Evolutionary conservation across 2,888 invertebrate genomes (phyloP), one percentile per base, ranked within the genome.

Genomic region (Clistopyga incitator): DNA sequence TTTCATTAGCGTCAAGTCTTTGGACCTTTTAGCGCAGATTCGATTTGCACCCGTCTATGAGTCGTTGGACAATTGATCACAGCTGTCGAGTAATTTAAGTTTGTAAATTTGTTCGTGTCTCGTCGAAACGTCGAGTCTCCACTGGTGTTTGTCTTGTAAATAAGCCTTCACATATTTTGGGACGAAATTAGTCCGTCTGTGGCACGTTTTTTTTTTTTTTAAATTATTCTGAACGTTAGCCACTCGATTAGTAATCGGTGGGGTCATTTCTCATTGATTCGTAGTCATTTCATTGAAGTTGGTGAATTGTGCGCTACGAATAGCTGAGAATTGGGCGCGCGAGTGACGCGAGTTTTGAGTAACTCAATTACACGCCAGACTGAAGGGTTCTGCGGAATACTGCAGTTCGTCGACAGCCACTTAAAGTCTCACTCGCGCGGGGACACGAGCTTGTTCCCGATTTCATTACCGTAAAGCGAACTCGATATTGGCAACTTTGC

Each of bases 381-480:
- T 68, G 83, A 42, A 84, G 70, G 78, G 72, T 78, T 78, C 80
- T 71, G 34, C 38, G 20, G 6, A n/a, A 59, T 59, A 59, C 29
- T 20, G 10, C 52, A 64, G 77, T 84, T 81, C 77, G 81, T 78
- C 65, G 81, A 65, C 68, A 56, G 71, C 72, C 64, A 81, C 79
- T 81, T 72, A 75, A 52, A 29, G 64, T 82, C 67, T 67, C 72
- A 61, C 65, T 75, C 52, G 38, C 52, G 38, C 71, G 67, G 54
- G 64, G 76, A 84, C 82, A 76, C 64, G 79, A 70, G 84, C 84
- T 87, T 87, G 86, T 81, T 86, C 34, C 78, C 75, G 78, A 88
- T 88, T 88, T 85, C 87, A 89, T 89, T 88, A 89, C 81, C 67
- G n/a, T 77, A 71, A 25, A 29, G 68, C 50, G 74, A 52, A 68